Evolutionary conservation across 2,797 vertebrate species (phyloP), one percentile per base, ranked within the genome.

Genomic region (Etheostoma perlongum): DNA sequence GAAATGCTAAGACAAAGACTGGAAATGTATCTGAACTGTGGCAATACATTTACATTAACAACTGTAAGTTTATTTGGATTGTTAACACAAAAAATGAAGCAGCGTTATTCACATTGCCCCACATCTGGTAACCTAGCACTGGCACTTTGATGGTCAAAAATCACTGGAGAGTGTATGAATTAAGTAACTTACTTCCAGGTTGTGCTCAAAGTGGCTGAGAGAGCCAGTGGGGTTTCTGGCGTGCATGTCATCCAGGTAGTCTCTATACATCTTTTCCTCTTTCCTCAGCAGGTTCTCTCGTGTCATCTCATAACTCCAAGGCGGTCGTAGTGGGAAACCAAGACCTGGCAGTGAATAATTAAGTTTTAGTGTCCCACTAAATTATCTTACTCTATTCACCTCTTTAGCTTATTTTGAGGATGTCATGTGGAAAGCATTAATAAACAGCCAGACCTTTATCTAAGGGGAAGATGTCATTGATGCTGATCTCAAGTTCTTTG

Each of bases 131-230:
- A 52, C 1, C 19, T 23, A 69, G 6, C 14, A 19, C 3, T 44
- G 7, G 2, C 4, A 67, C 11, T 27, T 60, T 23, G 6, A 40
- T 7, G 3, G 6, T n/a, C 44, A 18, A 33, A 63, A 55, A n/a
- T 16, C 33, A 11, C 13, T 27, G 14, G 9, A 25, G 11, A 23
- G 11, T 30, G 5, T 13, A 9, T 60, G 2, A 18, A 18, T 30
- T 36, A 51, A 58, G 16, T 54, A 44, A 72, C 81, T 92, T 61
- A 97, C 98, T 96, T 98, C 98, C 52, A 98, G 90, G 88, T 98
- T 99, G 93, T 98, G 97, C 72, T 98, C 98, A 74, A 98, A 98
- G 91, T 98, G 97, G 80, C 97, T 98, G 57, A 98, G 95, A 23
- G 95, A 91, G 18, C 93, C 94, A 0, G 92, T 93, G 13, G 95